Evolutionary conservation across 2,113 vertebrate species (phyloP).

Genomic region (Gymnobelideus leadbeateri): DNA sequence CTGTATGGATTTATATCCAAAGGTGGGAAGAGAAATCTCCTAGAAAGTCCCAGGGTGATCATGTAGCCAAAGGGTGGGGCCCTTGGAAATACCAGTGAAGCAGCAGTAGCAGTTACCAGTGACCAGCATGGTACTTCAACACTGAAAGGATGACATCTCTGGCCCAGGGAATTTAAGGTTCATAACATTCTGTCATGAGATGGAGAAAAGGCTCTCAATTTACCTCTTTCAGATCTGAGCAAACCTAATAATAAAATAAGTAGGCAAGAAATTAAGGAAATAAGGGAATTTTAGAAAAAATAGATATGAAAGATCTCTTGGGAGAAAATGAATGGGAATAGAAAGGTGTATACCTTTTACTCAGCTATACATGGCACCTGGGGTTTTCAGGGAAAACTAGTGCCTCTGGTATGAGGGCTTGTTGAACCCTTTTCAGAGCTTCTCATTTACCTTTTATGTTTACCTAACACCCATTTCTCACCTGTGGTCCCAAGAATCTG

Average conservation of each 20-base stretch:
- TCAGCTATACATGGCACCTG: too few relatives aligned
- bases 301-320: too few relatives aligned
- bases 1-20: neutral
- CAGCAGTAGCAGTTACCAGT: neutral
- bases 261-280: too few relatives aligned
- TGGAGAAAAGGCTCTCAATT: neutral
- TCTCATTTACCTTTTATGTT: too few relatives aligned
- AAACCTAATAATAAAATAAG: neutral
- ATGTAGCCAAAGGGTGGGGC: neutral
- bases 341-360: neutral
- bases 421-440: too few relatives aligned
- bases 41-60: neutral
- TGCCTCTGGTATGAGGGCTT: too few relatives aligned
- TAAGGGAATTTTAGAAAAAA: too few relatives aligned
- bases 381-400: too few relatives aligned
- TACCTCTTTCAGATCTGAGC: neutral
- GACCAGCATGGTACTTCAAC: neutral
- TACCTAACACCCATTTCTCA: too few relatives aligned
- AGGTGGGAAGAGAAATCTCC: neutral
- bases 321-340: neutral
- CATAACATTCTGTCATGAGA: neutral
- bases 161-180: neutral
- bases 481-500: too few relatives aligned
- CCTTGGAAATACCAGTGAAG: neutral
- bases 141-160: neutral